These are phyloP conservation scores for Luperina testacea DNA, from an alignment of 2,888 invertebrate genomes.

Conservation along the genomic window DNA sequence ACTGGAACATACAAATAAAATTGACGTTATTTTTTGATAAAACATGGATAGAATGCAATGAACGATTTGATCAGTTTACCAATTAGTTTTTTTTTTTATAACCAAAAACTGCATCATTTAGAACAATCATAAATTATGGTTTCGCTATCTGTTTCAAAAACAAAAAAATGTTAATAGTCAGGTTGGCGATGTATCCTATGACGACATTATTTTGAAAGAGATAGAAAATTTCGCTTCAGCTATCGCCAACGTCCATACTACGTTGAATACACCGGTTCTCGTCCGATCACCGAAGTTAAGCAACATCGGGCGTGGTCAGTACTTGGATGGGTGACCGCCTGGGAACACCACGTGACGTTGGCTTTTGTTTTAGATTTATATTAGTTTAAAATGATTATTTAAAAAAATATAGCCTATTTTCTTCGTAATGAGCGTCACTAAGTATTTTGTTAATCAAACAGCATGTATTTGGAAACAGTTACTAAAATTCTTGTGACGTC, in stretches of 20 bases:
- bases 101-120: neutral
- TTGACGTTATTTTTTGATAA: neutral
- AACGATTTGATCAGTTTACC: too few relatives aligned
- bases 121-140: neutral
- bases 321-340: slow-evolving; percentile 84
- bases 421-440: too few relatives aligned
- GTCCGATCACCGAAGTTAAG: too few relatives aligned
- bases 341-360: slow-evolving; percentile 77
- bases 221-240: fast-evolving
- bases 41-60: neutral
- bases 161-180: neutral
- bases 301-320: slow-evolving; percentile 70
- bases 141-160: neutral
- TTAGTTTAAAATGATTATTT: too few relatives aligned
- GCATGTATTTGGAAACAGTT: too few relatives aligned
- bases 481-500: too few relatives aligned
- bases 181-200: neutral
- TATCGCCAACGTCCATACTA: slow-evolving; percentile 59
- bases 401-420: too few relatives aligned
- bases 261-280: too few relatives aligned
- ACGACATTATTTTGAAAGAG: neutral
- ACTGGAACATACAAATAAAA: slow-evolving; percentile 74
- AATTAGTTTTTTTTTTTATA: too few relatives aligned
- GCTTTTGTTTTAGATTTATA: too few relatives aligned
- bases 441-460: too few relatives aligned